Percentiles rank a stretch among this genome's conserved stretches.
Evolutionary conservation across 2,797 vertebrate species (phyloP).

Genomic region (Lacerta viridis): DNA sequence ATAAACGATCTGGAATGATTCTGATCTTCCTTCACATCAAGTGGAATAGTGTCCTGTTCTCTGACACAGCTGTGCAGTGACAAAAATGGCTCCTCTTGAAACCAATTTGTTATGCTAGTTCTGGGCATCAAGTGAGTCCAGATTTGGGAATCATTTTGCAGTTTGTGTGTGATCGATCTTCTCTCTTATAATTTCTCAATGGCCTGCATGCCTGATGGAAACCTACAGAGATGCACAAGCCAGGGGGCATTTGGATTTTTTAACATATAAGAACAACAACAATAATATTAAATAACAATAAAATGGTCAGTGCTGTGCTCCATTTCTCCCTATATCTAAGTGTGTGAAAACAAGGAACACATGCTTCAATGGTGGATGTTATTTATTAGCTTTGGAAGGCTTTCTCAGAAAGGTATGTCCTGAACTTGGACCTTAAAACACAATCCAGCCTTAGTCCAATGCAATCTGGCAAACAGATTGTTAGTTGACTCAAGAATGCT

Average conservation of each 20-base stretch:
- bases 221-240: background rate
- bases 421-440: constrained; percentile 17
- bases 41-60: background rate
- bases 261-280: background rate
- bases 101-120: background rate
- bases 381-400: background rate
- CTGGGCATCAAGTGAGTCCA: background rate
- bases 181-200: background rate
- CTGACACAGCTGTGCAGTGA: background rate
- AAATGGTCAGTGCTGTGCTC: background rate
- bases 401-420: constrained; percentile 6
- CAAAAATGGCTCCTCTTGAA: background rate
- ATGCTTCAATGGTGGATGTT: constrained; percentile 23
- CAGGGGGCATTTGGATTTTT: background rate
- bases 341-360: background rate
- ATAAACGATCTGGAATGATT: background rate
- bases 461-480: constrained; percentile 8
- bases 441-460: background rate
- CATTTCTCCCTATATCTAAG: background rate
- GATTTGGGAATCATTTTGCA: constrained; percentile 10
- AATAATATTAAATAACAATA: background rate
- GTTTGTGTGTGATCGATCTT: background rate
- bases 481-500: constrained; percentile 3
- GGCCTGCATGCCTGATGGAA: constrained; percentile 7
- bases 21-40: background rate